Conservation (phyloP, 2,113 vertebrate species). For the Phylloscopus trochilus region DNA sequence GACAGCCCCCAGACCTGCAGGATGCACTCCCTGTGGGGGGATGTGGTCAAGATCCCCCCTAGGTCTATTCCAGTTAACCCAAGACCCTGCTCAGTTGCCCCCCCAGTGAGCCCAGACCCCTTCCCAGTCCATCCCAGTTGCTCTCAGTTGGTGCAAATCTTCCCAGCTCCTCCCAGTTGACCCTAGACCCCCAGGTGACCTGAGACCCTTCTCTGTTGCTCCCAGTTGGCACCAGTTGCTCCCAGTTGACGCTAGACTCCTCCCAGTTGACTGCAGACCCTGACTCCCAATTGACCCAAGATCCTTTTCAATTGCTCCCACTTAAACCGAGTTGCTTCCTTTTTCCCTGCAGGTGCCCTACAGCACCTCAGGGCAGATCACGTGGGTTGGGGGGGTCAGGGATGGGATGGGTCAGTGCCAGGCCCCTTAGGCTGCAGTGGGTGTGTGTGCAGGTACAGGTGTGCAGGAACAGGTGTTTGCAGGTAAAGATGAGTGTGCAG, state of each 20-base stretch:
- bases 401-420: not conserved
- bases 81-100: not conserved
- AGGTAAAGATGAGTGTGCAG: not conserved
- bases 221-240: not conserved
- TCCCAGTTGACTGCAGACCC: not conserved
- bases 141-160: not conserved
- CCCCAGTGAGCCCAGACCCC: not conserved
- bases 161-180: not conserved
- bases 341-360: not conserved
- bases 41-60: not conserved
- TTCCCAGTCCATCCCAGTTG: not conserved
- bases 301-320: not conserved
- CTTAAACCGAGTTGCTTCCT: not conserved
- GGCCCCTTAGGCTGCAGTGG: not conserved
- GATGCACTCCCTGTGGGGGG: fast-evolving
- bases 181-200: not conserved
- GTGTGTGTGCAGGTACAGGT: not conserved
- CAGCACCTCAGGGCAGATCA: not conserved
- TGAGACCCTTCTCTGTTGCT: not conserved
- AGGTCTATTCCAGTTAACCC: not conserved
- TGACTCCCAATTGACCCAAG: too few species aligned
- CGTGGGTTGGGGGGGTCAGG: fast-evolving
- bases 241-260: not conserved
- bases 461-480: too few species aligned
- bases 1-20: fast-evolving